Evolutionary conservation across 92 coral and sea anemone genomes (phyloP).

Genomic region (Parazoanthus atlanticus): DNA sequence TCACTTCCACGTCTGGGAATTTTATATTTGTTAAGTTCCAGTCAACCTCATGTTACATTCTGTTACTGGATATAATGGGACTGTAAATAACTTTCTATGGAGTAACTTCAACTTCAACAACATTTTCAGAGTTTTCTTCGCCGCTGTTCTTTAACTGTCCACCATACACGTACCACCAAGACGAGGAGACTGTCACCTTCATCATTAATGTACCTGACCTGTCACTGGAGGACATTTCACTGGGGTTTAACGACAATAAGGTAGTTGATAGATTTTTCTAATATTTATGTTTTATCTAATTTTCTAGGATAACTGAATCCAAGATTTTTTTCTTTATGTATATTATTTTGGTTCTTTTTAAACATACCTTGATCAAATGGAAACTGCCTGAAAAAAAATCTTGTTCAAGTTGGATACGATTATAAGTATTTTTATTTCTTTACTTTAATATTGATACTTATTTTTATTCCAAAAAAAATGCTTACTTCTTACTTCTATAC

Average conservation of each 20-base stretch:
- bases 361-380: neutral
- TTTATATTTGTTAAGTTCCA: too few species aligned
- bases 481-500: too few species aligned
- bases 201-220: conserved; percentile 71
- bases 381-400: neutral
- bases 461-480: too few species aligned
- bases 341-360: too few species aligned
- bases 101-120: neutral
- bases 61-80: neutral
- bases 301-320: too few species aligned
- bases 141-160: conserved; percentile 92
- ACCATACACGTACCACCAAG: conserved; percentile 87
- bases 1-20: neutral
- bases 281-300: neutral
- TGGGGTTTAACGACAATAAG: conserved; percentile 92
- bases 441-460: too few species aligned
- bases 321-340: neutral
- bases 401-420: neutral
- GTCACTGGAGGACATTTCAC: conserved; percentile 78
- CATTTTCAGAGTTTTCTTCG: conserved; percentile 64
- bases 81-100: neutral
- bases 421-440: neutral
- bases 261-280: conserved; percentile 28
- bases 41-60: too few species aligned
- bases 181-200: conserved; percentile 72